phyloP scores from a whole-genome alignment of 2,888 invertebrate genomes.

The Phortica magna region DNA sequence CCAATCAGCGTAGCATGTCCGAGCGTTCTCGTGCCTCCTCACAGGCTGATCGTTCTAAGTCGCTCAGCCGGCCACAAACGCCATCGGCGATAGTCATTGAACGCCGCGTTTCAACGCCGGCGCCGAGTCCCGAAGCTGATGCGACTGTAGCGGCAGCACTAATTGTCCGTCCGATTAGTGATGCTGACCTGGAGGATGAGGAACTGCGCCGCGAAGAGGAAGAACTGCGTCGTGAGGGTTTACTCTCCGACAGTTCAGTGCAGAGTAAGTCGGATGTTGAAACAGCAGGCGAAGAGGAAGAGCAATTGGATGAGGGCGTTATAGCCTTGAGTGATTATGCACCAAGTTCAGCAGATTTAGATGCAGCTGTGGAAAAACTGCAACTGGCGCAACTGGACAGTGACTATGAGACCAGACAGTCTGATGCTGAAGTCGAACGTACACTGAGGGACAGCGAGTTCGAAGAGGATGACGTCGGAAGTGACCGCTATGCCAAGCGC shows the following conservation, averaged over 20 bases:
- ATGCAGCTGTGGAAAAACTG: constrained; percentile 67
- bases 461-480: constrained; percentile 59
- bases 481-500: constrained; percentile 55
- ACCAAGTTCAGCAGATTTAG: constrained; percentile 71
- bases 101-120: constrained; percentile 81
- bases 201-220: constrained; percentile 70
- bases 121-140: constrained; percentile 81
- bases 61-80: constrained; percentile 81
- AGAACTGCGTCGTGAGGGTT: constrained; percentile 69
- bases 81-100: constrained; percentile 83
- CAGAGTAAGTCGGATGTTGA: constrained; percentile 73
- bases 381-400: constrained; percentile 61
- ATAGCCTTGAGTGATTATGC: constrained; percentile 67
- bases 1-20: constrained; percentile 81
- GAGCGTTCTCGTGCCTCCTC: constrained; percentile 81
- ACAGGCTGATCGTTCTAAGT: constrained; percentile 80
- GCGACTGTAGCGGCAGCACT: constrained; percentile 83
- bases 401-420: constrained; percentile 57
- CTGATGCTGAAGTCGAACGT: constrained; percentile 68
- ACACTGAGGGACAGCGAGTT: constrained; percentile 62
- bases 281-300: constrained; percentile 72
- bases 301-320: constrained; percentile 50
- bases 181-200: constrained; percentile 76
- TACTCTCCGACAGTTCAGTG: constrained; percentile 73
- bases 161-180: constrained; percentile 83